Evolutionary conservation across 2,113 vertebrate species (phyloP), one percentile per base, ranked within the genome.

Genomic region (Entomyzon cyanotis): DNA sequence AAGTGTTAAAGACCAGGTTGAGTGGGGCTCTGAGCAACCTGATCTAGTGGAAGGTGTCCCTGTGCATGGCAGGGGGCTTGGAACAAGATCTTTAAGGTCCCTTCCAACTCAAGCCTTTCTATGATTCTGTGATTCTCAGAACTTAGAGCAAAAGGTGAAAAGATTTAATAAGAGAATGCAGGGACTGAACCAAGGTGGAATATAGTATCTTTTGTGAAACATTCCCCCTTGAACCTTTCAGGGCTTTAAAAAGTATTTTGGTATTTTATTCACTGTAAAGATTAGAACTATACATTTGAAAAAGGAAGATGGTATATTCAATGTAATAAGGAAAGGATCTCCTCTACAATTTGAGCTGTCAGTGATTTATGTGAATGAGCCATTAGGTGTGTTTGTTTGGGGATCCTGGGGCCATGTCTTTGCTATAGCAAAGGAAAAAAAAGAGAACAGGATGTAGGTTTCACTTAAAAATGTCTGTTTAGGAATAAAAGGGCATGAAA

Each of bases 241-340:
- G 59, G 15, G 15, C 4, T 83, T 80, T 77, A 30, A 31, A 69
- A 62, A 35, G 9, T 49, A 21, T 47, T 31, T 62, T 55, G 12
- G 21, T 58, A 12, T 42, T 93, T 89, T 42, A 24, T 85, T 75
- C 24, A 28, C 27, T 65, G 5, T 70, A 13, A 79, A 56, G 9
- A 47, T 84, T 44, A 60, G 27, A 64, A 10, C 7, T 27, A 4
- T 39, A 15, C 2, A 10, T 83, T 77, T 88, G 18, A 21, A 86
- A 93, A 73, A 74, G 23, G 10, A 12, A 56, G 49, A 7, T 7
- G 13, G 2, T 30, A 33, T 41, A 12, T 71, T 75, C 62, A 62
- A 6, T 4, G 0, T 33, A 50, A 0, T 15, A 24, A 46, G 13
- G 28, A 19, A 5, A 74, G 18, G 2, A 55, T 47, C 16, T 53